phyloP scores from a whole-genome alignment of 1,140 invertebrate genomes.

The Calephelis nemesis region DNA sequence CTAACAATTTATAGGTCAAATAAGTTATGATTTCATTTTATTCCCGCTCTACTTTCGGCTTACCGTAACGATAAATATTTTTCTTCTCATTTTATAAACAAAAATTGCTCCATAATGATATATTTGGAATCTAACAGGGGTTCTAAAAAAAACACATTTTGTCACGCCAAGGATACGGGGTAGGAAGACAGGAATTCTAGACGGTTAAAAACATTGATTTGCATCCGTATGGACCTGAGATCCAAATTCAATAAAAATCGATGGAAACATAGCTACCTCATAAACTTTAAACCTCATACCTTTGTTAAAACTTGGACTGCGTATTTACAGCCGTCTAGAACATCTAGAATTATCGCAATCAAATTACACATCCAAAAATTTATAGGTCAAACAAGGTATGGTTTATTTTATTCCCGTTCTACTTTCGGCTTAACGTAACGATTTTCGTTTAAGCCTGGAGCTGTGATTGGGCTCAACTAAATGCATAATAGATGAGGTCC shows the following conservation, averaged over 20 bases:
- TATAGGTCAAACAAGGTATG: constrained; percentile 7
- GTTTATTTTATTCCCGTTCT: constrained; percentile 37
- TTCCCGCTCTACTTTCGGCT: constrained; percentile 45
- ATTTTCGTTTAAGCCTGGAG: constrained; percentile 59
- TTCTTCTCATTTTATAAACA: constrained; percentile 43
- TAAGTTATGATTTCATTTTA: constrained; percentile 26
- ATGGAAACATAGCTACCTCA: too few species aligned
- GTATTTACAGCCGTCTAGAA: too few species aligned
- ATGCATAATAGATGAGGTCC: constrained; percentile 68
- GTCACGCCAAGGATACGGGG: too few species aligned
- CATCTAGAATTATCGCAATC: too few species aligned
- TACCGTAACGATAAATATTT: constrained; percentile 62
- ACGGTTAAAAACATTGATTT: too few species aligned
- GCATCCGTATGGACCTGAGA: too few species aligned
- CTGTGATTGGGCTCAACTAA: constrained; percentile 52
- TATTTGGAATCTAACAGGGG: constrained; percentile 46
- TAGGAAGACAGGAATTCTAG: too few species aligned
- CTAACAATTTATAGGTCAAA: too few species aligned
- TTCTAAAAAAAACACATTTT: too few species aligned
- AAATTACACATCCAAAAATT: background rate
- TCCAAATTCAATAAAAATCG: too few species aligned
- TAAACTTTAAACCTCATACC: too few species aligned
- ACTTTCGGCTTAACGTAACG: constrained; percentile 54
- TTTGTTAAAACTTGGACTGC: too few species aligned
- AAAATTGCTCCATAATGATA: constrained; percentile 54